Evolutionary conservation across 2,888 invertebrate species (phyloP), one percentile per base, ranked within the genome.

Genomic region (Torymus texanus): DNA sequence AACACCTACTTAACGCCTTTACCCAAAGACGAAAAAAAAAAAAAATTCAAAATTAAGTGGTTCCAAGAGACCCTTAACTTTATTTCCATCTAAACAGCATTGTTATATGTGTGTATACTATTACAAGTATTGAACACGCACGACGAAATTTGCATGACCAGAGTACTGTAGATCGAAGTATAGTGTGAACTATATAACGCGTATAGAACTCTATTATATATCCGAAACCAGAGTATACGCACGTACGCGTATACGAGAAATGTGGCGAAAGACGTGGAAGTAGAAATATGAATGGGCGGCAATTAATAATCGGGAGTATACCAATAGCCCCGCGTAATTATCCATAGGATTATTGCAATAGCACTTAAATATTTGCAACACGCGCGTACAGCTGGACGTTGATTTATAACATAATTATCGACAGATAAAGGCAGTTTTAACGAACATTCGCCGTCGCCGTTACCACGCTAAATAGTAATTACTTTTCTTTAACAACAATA

Each of bases 331-430:
- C 24, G 24, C 63, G 65, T 66, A 80, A 74, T 74, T 80, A 80
- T 74, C 77, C 21, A 61, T 75, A 74, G 78, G 62, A 56, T 67
- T 51, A 56, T 67, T 51, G 62, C 78, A 68, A 68, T 68, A 41
- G 56, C 63, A 56, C 75, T 70, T 56, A 58, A 70, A 65, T 59
- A 74, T 79, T 75, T 59, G 67, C 56, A 8, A 56, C 55, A 10
- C 68, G 16, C n/a, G 50, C 67, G 65, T 53, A 5, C 18, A 5
- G 61, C 50, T 67, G 63, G 75, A 75, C 75, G 55, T 73, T 81
- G 78, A 81, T 81, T 81, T 79, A 79, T 79, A 81, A 79, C 76
- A 76, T 81, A 81, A 81, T 81, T 81, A 81, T 79, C 81, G 75
- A 58, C 62, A 51, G 65, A 81, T 81, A 78, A 75, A 81, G 51